These are phyloP conservation scores for Orgyia antiqua DNA, from an alignment of 2,888 invertebrate genomes.

Conservation along the genomic window DNA sequence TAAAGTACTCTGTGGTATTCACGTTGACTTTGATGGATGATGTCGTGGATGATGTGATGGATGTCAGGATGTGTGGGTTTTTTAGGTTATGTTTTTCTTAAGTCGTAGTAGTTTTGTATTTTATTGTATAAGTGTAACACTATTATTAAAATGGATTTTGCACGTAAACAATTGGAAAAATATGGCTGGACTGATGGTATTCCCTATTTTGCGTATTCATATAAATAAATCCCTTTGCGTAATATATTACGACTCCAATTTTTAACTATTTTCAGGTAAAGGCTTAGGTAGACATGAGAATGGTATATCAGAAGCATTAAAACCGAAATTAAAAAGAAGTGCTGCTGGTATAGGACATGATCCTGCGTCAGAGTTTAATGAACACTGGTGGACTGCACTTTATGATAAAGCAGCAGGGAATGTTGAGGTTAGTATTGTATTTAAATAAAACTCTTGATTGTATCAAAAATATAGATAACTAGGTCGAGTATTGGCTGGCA, in stretches of 20 bases:
- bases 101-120: too few species aligned
- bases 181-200: constrained; percentile 84
- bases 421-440: constrained; percentile 67
- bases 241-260: too few species aligned
- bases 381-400: constrained; percentile 91
- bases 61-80: too few species aligned
- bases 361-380: constrained; percentile 84
- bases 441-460: too few species aligned
- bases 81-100: too few species aligned
- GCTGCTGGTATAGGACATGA: constrained; percentile 88
- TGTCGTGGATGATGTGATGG: too few species aligned
- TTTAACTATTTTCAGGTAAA: constrained; percentile 82
- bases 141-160: constrained; percentile 81
- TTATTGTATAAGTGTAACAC: too few species aligned
- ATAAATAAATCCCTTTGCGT: too few species aligned
- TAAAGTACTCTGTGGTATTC: too few species aligned
- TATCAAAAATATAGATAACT: too few species aligned
- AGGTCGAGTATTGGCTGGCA: too few species aligned
- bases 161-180: constrained; percentile 83
- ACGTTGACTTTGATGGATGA: too few species aligned
- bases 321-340: constrained; percentile 89
- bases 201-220: neutral
- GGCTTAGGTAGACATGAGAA: constrained; percentile 89
- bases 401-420: constrained; percentile 86
- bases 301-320: constrained; percentile 87